Percentiles rank a stretch among this genome's conserved stretches.
phyloP scores from a whole-genome alignment of 2,888 invertebrate genomes.

The Anarsia innoxiella region DNA sequence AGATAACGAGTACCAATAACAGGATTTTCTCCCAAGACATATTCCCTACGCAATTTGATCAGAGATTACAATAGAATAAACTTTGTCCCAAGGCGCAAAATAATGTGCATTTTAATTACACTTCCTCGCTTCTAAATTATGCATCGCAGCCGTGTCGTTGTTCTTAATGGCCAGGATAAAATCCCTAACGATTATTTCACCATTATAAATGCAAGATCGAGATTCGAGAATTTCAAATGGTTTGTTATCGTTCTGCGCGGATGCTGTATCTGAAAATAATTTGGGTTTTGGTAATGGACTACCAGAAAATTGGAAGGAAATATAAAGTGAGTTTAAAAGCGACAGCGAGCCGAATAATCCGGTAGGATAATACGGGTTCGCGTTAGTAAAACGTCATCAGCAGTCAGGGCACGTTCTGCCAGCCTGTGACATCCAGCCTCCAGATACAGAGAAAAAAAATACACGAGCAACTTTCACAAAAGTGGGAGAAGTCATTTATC shows the following conservation, averaged over 20 bases:
- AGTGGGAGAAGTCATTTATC: constrained; percentile 71
- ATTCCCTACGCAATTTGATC: constrained; percentile 43
- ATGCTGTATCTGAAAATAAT: constrained; percentile 11
- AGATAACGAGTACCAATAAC: constrained; percentile 43
- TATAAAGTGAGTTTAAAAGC: constrained; percentile 31
- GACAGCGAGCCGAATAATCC: constrained; percentile 41
- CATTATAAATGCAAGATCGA: constrained; percentile 25
- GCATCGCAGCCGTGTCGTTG: constrained; percentile 44
- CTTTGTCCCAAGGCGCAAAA: constrained; percentile 35
- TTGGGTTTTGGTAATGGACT: not conserved
- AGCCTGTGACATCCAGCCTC: constrained; percentile 43
- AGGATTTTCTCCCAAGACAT: constrained; percentile 34
- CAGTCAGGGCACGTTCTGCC: constrained; percentile 48
- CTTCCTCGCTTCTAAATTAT: constrained; percentile 48
- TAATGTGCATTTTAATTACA: constrained; percentile 62
- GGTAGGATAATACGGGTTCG: constrained; percentile 36
- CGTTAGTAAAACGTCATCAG: constrained; percentile 43
- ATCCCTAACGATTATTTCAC: constrained; percentile 45
- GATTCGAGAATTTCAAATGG: constrained; percentile 9
- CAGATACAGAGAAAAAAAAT: constrained; percentile 46
- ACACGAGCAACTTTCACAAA: constrained; percentile 57
- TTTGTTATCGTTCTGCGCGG: constrained; percentile 12
- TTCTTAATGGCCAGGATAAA: constrained; percentile 54
- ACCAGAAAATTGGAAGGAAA: constrained; percentile 16
- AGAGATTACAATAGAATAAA: constrained; percentile 48